These are phyloP conservation scores for Mesorhabditis sp. DNA, from an alignment of 2,888 invertebrate genomes.

Conservation along the genomic window DNA sequence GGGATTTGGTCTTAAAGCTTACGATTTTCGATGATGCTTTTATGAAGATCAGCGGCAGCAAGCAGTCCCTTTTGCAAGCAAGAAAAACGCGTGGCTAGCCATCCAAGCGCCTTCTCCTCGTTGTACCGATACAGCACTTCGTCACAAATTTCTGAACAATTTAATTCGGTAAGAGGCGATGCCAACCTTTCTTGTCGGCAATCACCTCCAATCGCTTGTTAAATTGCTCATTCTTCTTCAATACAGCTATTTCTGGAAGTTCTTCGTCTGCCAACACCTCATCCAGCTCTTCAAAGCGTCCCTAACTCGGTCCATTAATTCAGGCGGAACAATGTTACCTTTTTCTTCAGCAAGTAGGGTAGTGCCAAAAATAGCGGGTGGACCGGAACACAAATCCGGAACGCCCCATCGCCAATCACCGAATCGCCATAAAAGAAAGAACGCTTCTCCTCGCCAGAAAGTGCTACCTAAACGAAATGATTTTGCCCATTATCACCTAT, in stretches of 20 bases:
- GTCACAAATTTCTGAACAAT: constrained; percentile 32
- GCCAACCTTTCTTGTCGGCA: constrained; percentile 31
- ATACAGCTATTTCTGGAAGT: constrained; percentile 17
- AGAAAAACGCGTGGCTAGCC: constrained; percentile 37
- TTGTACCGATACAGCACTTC: constrained; percentile 33
- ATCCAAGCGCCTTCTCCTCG: constrained; percentile 32
- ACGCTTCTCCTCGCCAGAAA: constrained; percentile 32
- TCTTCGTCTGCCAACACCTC: constrained; percentile 36
- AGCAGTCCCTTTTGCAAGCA: constrained; percentile 25
- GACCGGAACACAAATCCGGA: constrained; percentile 30
- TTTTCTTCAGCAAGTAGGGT: constrained; percentile 32
- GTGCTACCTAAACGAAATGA: constrained; percentile 22
- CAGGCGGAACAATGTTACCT: constrained; percentile 10
- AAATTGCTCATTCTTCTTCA: constrained; percentile 25
- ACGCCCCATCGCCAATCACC: constrained; percentile 35
- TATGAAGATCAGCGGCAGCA: constrained; percentile 23
- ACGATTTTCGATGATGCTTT: constrained; percentile 25
- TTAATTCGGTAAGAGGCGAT: neutral
- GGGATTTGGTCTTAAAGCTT: constrained; percentile 9
- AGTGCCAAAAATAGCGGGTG: constrained; percentile 43
- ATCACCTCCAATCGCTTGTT: constrained; percentile 22
- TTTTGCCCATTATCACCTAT: neutral
- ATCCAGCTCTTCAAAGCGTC: constrained; percentile 27
- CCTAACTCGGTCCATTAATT: constrained; percentile 13
- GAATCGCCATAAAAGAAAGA: constrained; percentile 44